Evolutionary conservation across 2,113 vertebrate genomes (phyloP).

Genomic region (Limanda limanda): DNA sequence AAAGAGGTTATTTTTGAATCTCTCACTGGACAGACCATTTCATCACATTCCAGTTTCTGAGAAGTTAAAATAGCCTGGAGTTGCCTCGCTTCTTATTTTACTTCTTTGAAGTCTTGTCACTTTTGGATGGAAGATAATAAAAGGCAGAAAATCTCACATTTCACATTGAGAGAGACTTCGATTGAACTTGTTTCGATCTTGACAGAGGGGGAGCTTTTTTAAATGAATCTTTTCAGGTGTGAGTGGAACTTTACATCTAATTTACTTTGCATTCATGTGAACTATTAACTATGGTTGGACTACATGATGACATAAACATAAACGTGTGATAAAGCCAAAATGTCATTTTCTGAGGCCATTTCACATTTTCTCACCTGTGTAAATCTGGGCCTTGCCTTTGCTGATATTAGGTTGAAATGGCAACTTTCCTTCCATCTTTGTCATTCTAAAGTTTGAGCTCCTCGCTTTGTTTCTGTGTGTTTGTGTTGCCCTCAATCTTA

Average conservation of each 20-base stretch:
- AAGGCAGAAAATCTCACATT: background rate
- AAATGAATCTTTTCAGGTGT: background rate
- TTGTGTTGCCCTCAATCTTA: background rate
- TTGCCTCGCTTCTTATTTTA: background rate
- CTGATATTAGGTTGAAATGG: background rate
- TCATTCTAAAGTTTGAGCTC: background rate
- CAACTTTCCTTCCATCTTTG: background rate
- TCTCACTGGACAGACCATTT: background rate
- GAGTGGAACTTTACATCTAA: background rate
- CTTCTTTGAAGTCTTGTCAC: background rate
- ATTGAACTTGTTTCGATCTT: background rate
- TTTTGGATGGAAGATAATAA: background rate
- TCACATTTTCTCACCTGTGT: background rate
- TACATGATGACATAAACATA: background rate
- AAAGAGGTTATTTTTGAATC: background rate
- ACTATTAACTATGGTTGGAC: background rate
- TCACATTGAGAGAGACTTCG: background rate
- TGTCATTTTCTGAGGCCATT: background rate
- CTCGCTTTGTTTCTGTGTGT: background rate
- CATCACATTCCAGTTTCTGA: background rate
- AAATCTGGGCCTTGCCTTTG: background rate
- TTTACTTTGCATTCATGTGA: background rate
- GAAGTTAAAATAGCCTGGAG: background rate
- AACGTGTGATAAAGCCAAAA: background rate
- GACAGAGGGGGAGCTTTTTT: background rate